Base-by-base conservation (phyloP, 2,797 vertebrate genomes). In the Numenius phaeopus region DNA sequence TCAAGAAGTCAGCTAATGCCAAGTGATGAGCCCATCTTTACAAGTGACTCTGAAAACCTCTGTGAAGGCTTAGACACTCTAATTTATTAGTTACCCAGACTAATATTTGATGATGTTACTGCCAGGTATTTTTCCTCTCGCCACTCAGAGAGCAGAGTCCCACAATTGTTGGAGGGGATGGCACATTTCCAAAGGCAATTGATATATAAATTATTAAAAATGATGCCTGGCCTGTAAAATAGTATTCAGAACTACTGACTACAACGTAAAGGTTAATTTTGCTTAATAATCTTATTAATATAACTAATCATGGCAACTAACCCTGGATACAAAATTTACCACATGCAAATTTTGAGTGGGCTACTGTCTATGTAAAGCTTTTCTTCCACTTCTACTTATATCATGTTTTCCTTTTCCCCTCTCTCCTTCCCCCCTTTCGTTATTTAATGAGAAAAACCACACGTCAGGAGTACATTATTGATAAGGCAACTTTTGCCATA, bases 391-490 rank as follows among this genome's bases (percentile, higher is more conserved):
- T 75, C 57, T 54, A n/a, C 4, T 66, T n/a, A 2, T 6, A 32
- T 16, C 21, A 61, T 4, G n/a, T 16, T 32, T 55, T 30, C 18
- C 52, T 55, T 55, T 55, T 18, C 52, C 49, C 26, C 49, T 26
- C 49, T 50, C 49, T 24, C 69, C 5, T 3, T 7, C 5, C 2
- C 10, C 6, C 3, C 1, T 0, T 23, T 49, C 23, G 24, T 49
- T 49, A 49, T 49, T 49, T 24, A 49, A 49, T 24, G 16, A 19
- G 6, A 52, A 67, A 20, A 17, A 12, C 4, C 15, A 16, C 20
- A 80, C 11, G 70, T 85, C 2, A 49, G 30, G 6, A 86, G 19
- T 86, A 49, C 3, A 16, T 40, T 34, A 55, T 2, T 77, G 59
- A 46, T 40, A 62, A 32, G 27, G 5, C 9, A 7, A 2, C 15